Percentiles rank a stretch among this genome's conserved stretches.
phyloP scores from a whole-genome alignment of 2,113 vertebrate species.

The Tor tambroides region DNA sequence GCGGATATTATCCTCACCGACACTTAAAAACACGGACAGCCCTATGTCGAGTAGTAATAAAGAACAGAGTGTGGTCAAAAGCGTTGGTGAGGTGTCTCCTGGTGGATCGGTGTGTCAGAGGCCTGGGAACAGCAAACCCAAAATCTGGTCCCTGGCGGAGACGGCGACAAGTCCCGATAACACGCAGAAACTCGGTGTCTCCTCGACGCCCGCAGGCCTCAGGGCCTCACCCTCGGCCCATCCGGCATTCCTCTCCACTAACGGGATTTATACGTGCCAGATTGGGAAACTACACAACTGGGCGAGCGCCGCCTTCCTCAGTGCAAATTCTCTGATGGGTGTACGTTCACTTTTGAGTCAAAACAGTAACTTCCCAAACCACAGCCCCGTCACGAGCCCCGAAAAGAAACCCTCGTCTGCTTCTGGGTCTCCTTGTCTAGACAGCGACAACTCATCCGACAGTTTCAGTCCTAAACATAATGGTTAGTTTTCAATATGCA shows the following conservation, averaged over 20 bases:
- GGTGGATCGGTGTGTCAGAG: conserved; percentile 82
- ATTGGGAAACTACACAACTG: conserved; percentile 98
- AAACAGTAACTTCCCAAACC: conserved; percentile 78
- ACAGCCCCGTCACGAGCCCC: conserved; percentile 72
- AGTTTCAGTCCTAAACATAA: conserved; percentile 89
- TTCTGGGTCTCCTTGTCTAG: conserved; percentile 76
- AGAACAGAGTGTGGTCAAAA: conserved; percentile 77
- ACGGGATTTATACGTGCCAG: conserved; percentile 98
- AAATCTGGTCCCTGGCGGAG: conserved; percentile 99
- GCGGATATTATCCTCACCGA: conserved; percentile 77
- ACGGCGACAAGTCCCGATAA: conserved; percentile 94
- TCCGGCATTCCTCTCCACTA: conserved; percentile 92
- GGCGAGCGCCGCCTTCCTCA: conserved; percentile 95
- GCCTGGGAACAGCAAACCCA: conserved; percentile 89
- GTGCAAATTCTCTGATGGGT: conserved; percentile 93
- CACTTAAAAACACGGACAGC: conserved; percentile 74
- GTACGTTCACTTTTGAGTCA: conserved; percentile 90
- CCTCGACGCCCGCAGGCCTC: conserved; percentile 71
- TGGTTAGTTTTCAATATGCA: conserved; percentile 74
- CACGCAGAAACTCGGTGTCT: conserved; percentile 79
- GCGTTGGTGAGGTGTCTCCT: conserved; percentile 76
- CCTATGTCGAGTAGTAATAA: conserved; percentile 78
- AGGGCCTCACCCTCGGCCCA: conserved; percentile 80
- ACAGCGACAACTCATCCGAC: conserved; percentile 84
- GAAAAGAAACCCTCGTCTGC: conserved; percentile 75